Base-by-base conservation (phyloP, 37 sponge, comb jelly and placozoan species). In the Haliclona indistincta region DNA sequence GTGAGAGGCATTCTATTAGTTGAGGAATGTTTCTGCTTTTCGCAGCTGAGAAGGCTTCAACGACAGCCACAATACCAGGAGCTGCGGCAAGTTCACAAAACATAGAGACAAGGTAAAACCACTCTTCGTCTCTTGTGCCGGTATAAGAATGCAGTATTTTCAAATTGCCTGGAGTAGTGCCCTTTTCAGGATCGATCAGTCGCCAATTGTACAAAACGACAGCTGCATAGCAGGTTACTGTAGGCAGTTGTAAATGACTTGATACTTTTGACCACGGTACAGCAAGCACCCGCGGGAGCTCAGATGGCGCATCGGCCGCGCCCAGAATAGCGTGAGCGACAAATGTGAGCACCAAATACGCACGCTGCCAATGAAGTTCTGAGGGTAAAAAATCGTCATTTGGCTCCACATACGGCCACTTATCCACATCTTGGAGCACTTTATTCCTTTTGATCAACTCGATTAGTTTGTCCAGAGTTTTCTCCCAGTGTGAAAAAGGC, bases 241-340 rank as follows among this genome's bases (percentile, higher is more conserved):
- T 80, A 32, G 86, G 74, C 43, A 86, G 15, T 13, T 60, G 74
- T 0, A 86, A 6, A 23, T 63, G 73, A 3, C 15, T 29, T 36
- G 80, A 39, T 22, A 79, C 66, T 13, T 26, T 60, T 19, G 23
- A 43, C 86, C 80, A 86, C n/a, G 86, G 86, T 54, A 86, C 68
- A 4, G 86, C 80, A 8, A 86, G 15, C 3, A 47, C 15, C 17
- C 30, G 10, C 22, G 86, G 86, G 1, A 83, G 70, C 22, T 28
- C 43, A 22, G 33, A 7, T 3, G 68, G 49, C 3, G 28, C 68
- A 26, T 56, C 75, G 32, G 20, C 43, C 38, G 80, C 69, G n/a
- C 77, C 84, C 66, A 53, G 55, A 28, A 73, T 61, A 4, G 67
- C 80, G 37, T 86, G 86, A 33, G 69, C 42, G 0, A 86, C 61